Conservation (phyloP, 2,797 vertebrate genomes). For the Myotis planiceps region DNA sequence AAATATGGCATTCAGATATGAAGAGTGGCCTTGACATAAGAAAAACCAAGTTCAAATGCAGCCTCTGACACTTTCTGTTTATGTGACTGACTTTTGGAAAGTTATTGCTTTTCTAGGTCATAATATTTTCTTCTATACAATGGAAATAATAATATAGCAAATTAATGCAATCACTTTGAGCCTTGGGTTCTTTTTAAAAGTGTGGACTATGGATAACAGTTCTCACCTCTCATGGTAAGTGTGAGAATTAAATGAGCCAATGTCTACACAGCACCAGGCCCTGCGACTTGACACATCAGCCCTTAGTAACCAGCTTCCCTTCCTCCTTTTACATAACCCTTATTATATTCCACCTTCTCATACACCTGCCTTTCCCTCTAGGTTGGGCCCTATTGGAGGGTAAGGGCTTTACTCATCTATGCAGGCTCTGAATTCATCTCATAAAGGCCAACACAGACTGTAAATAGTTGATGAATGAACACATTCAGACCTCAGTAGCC, state of each 20-base stretch:
- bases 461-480: neutral
- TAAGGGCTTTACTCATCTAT: neutral
- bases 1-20: neutral
- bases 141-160: neutral
- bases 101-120: neutral
- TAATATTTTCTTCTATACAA: neutral
- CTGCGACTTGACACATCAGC: neutral
- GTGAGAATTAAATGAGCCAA: neutral
- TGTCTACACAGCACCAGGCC: neutral
- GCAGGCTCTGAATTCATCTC: neutral
- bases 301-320: neutral
- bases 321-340: neutral
- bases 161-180: neutral
- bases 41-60: neutral
- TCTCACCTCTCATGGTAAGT: neutral
- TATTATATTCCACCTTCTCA: neutral
- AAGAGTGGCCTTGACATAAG: neutral
- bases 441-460: neutral
- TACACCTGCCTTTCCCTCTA: neutral
- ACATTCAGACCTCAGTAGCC: neutral
- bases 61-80: neutral
- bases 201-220: neutral
- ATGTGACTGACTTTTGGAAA: neutral
- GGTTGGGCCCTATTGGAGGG: neutral
- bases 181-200: neutral